A percentile compares a stretch with the other conserved stretches of the same genome.
These are phyloP conservation scores for Pediacus dermestoides DNA, from an alignment of 2,888 invertebrate genomes.

Conservation along the genomic window DNA sequence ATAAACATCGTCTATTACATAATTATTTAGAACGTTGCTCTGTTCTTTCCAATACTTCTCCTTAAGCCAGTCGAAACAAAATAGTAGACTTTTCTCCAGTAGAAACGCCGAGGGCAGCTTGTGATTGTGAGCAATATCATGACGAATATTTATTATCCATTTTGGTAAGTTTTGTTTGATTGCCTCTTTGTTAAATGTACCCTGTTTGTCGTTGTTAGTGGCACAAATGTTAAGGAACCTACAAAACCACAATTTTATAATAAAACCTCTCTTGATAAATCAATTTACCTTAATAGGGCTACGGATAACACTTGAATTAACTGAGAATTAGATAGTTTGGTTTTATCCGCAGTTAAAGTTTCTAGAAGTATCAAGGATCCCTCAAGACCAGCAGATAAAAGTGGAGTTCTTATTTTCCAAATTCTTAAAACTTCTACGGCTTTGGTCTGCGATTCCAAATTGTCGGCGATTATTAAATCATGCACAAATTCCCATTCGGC, in stretches of 20 bases:
- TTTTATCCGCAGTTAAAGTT: constrained; percentile 49
- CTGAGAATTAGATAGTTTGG: constrained; percentile 50
- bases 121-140: constrained; percentile 72
- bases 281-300: constrained; percentile 58
- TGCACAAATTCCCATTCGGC: constrained; percentile 57
- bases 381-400: constrained; percentile 59
- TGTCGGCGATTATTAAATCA: constrained; percentile 48
- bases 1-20: constrained; percentile 19
- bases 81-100: constrained; percentile 60
- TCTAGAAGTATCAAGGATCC: constrained; percentile 58
- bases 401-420: constrained; percentile 59
- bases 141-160: constrained; percentile 76
- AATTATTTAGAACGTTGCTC: constrained; percentile 30
- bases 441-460: constrained; percentile 42
- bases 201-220: constrained; percentile 41
- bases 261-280: constrained; percentile 4
- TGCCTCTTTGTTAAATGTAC: constrained; percentile 55
- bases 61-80: constrained; percentile 67
- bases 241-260: constrained; percentile 18
- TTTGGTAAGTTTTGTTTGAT: constrained; percentile 67
- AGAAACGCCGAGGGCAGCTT: constrained; percentile 62
- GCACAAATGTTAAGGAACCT: constrained; percentile 48
- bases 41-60: constrained; percentile 64
- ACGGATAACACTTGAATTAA: constrained; percentile 60
- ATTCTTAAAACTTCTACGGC: constrained; percentile 53